Evolutionary conservation across 2,797 vertebrate species (phyloP).

Genomic region (Argya squamiceps): DNA sequence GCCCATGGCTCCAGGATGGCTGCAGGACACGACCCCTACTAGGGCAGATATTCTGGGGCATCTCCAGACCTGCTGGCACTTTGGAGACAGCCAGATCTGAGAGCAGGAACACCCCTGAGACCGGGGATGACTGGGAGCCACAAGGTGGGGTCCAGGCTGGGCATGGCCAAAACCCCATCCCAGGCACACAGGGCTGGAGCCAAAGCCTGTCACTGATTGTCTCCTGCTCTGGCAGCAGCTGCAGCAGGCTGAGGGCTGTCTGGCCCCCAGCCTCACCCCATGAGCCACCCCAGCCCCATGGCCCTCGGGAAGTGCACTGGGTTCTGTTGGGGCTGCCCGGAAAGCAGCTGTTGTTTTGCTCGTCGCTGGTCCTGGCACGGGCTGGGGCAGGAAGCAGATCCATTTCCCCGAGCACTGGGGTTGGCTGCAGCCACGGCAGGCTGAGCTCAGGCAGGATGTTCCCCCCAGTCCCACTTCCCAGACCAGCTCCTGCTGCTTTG

Average conservation of each 20-base stretch:
- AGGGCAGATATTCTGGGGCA: not conserved
- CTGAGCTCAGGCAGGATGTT: not conserved
- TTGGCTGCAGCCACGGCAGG: not conserved
- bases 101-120: too few relatives aligned
- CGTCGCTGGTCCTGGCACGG: not conserved
- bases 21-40: rapidly evolving
- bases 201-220: rapidly evolving
- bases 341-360: conserved; percentile 25
- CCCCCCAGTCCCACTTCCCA: not conserved
- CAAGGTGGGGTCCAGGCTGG: rapidly evolving
- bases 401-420: not conserved
- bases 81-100: not conserved
- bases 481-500: not conserved
- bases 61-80: rapidly evolving
- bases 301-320: not conserved
- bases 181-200: not conserved
- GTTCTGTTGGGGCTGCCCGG: not conserved
- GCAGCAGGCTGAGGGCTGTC: not conserved
- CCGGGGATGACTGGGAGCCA: not conserved
- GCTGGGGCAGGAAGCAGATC: not conserved
- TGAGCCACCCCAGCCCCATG: rapidly evolving
- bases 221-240: not conserved
- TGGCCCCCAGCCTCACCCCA: not conserved
- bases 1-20: not conserved
- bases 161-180: not conserved